phyloP scores from a whole-genome alignment of 2,888 invertebrate genomes.

The Drosophila cognata region DNA sequence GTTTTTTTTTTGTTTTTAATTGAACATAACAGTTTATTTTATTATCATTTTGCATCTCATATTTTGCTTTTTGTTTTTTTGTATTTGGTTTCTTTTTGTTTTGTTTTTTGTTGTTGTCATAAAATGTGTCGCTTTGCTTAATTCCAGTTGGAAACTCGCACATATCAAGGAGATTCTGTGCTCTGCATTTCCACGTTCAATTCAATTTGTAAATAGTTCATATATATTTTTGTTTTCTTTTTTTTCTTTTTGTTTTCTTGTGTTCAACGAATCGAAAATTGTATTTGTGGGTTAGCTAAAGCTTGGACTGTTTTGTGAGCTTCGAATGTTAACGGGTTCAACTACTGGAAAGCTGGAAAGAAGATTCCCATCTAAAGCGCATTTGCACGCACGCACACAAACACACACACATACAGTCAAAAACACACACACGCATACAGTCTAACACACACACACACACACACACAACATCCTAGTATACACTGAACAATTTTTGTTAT shows the following conservation, averaged over 20 bases:
- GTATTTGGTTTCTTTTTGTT: slow-evolving; percentile 30
- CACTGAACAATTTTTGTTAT: slow-evolving; percentile 41
- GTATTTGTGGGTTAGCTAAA: slow-evolving; percentile 40
- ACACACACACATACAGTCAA: slow-evolving; percentile 25
- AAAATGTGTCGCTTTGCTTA: slow-evolving; percentile 49
- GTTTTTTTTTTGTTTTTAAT: slow-evolving; percentile 39
- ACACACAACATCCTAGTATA: slow-evolving; percentile 49
- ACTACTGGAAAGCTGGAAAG: slow-evolving; percentile 52
- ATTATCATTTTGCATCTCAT: slow-evolving; percentile 61
- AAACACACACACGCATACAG: slow-evolving; percentile 6
- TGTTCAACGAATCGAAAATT: slow-evolving; percentile 61
- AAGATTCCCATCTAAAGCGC: slow-evolving; percentile 41
- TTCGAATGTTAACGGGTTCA: slow-evolving; percentile 28
- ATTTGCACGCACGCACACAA: slow-evolving; percentile 5
- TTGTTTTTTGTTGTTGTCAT: slow-evolving; percentile 34
- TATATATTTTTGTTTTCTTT: slow-evolving; percentile 27
- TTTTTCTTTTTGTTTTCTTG: slow-evolving; percentile 22
- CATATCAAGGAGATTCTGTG: slow-evolving; percentile 24
- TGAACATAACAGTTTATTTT: slow-evolving; percentile 80
- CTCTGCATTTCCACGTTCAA: slow-evolving; percentile 55
- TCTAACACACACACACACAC: slow-evolving; percentile 6
- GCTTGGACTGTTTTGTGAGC: slow-evolving; percentile 60
- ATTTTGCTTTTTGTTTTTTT: slow-evolving; percentile 28
- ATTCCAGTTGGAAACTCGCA: slow-evolving; percentile 51
- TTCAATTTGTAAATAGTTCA: slow-evolving; percentile 41